These are phyloP conservation scores for Peromyscus polionotus DNA, from an alignment of 2,113 vertebrate species.

Conservation along the genomic window DNA sequence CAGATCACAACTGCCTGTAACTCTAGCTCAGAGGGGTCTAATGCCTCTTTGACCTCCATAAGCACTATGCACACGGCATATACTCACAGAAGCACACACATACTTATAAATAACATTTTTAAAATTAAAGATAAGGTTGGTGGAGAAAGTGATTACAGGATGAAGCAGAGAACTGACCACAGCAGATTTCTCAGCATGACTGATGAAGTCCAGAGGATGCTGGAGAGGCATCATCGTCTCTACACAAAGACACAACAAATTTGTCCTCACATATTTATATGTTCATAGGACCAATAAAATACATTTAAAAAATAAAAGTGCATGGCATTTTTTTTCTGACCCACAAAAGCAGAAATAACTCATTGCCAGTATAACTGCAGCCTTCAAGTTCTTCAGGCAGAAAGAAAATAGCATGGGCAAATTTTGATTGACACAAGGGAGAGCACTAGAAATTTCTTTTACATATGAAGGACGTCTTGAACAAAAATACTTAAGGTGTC, in stretches of 20 bases:
- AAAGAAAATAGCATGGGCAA: background rate
- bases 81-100: background rate
- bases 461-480: background rate
- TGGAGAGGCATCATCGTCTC: no score
- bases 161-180: background rate
- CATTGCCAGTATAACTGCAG: background rate
- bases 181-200: background rate
- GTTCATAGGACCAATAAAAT: background rate
- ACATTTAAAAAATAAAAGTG: conserved; percentile 1
- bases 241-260: background rate
- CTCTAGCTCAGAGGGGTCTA: no score
- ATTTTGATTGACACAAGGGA: background rate
- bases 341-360: background rate
- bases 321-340: background rate
- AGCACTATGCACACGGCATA: background rate
- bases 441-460: background rate
- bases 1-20: no score
- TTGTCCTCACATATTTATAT: background rate
- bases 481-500: conserved; percentile 16
- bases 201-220: background rate
- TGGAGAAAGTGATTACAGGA: background rate
- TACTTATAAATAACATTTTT: background rate
- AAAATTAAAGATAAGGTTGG: background rate
- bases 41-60: background rate
- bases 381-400: background rate